Percentiles rank a stretch among this genome's conserved stretches.
These are phyloP conservation scores for Brachirus orientalis DNA, from an alignment of 2,113 vertebrate species.

Conservation along the genomic window DNA sequence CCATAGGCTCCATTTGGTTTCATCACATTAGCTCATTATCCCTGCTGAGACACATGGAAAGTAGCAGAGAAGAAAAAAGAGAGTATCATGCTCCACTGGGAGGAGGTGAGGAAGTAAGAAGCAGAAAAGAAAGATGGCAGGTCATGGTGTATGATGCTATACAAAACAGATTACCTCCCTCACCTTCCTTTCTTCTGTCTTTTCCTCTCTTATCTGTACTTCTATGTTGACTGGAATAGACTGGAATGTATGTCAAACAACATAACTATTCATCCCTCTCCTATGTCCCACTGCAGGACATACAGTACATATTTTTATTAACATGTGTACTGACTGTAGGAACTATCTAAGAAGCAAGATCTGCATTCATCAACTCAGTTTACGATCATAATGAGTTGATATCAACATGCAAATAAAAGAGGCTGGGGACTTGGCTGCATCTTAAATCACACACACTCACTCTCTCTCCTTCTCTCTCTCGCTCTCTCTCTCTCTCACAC, in stretches of 20 bases:
- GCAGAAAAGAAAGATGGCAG: conserved; percentile 27
- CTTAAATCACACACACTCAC: neutral
- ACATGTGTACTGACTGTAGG: conserved; percentile 42
- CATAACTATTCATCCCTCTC: conserved; percentile 33
- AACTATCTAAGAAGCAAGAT: conserved; percentile 28
- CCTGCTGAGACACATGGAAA: conserved; percentile 34
- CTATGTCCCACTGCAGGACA: conserved; percentile 53
- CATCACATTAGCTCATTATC: conserved; percentile 45
- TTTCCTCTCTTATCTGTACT: conserved; percentile 18
- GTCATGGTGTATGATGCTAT: conserved; percentile 24
- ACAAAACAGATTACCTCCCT: conserved; percentile 41
- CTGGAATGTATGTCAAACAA: conserved; percentile 24
- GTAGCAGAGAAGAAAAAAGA: conserved; percentile 26
- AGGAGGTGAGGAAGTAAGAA: conserved; percentile 24
- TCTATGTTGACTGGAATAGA: conserved; percentile 26
- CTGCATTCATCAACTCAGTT: conserved; percentile 63
- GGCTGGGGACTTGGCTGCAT: conserved; percentile 19
- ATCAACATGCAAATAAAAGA: conserved; percentile 61
- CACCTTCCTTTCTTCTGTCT: conserved; percentile 22
- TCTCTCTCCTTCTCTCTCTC: too few relatives aligned
- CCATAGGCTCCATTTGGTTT: conserved; percentile 39
- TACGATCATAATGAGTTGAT: conserved; percentile 66
- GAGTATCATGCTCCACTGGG: conserved; percentile 30
- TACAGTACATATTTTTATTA: conserved; percentile 40
- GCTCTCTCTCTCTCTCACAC: too few relatives aligned